A percentile compares a stretch with the other conserved stretches of the same genome.
Conservation (phyloP, 2,113 vertebrate species). For the Noctilio leporinus region DNA sequence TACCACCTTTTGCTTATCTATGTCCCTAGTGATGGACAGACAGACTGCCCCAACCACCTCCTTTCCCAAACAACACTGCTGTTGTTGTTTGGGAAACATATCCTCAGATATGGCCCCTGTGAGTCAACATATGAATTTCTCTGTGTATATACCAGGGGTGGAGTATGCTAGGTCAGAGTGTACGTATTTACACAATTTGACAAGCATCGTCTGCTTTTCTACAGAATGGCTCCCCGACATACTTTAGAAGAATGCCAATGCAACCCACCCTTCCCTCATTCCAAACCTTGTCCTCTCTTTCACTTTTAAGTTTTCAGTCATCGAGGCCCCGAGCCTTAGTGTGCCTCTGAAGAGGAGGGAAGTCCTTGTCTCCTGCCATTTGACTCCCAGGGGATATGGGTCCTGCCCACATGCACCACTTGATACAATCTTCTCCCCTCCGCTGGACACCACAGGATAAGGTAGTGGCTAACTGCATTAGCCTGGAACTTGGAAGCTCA, state of each 20-base stretch:
- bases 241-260: background rate
- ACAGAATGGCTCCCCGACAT: background rate
- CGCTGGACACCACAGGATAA: background rate
- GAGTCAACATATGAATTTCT: background rate
- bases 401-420: background rate
- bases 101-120: background rate
- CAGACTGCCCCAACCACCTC: background rate
- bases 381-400: background rate
- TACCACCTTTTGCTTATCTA: background rate
- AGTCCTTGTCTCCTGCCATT: background rate
- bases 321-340: background rate
- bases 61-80: background rate
- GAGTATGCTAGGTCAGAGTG: background rate
- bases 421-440: background rate
- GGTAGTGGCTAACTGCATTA: background rate
- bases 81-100: no score
- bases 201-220: background rate
- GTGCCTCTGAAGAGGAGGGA: background rate
- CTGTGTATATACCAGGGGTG: background rate
- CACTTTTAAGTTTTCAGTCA: background rate
- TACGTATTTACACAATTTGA: background rate
- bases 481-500: background rate
- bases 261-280: accelerated
- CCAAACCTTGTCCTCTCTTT: background rate
- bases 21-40: background rate